Evolutionary conservation across 2,888 invertebrate genomes (phyloP), one percentile per base, ranked within the genome.

Genomic region (Lucinisca nassula): DNA sequence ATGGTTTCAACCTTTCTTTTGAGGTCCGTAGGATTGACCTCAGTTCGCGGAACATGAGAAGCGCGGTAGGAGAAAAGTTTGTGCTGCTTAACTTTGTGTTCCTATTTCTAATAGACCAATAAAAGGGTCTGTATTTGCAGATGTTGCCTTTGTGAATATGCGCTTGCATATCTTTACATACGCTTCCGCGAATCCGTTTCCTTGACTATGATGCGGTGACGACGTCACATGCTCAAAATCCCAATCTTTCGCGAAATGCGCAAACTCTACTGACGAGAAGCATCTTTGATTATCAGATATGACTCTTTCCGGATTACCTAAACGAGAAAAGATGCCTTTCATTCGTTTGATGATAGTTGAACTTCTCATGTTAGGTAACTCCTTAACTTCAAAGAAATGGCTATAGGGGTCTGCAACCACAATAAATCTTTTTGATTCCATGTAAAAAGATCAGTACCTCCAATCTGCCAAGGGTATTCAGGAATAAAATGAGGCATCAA

Each of bases 361-460:
- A 61, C 61, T 61, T 61, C 24, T 61, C 27, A 61, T 61, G 14
- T 61, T 61, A 6, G 61, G 61, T 27, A 61, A 27, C 30, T 61
- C 27, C 14, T 75, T 40, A 79, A 27, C 61, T 89, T 87, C 88
- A 76, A 86, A 79, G 55, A 79, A 86, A n/a, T 55, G 10, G 10
- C 75, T 79, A 55, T 80, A 89, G 27, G 84, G 89, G 30, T 92
- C 90, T 10, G 81, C 86, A 12, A 90, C 74, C 2, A 92, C 61
- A 17, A 91, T 24, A 38, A 79, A 88, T 45, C 17, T 91, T 77
- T 55, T 38, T 80, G 49, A 38, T 91, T 58, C 76, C 75, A 85
- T 32, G 37, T 27, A 73, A 92, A 90, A 32, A 91, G 55, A 72
- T 92, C 90, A 17, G 88, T 85, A 10, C 74, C 88, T 24, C 90